phyloP scores from a whole-genome alignment of 2,888 invertebrate species.

The Candidula unifasciata region DNA sequence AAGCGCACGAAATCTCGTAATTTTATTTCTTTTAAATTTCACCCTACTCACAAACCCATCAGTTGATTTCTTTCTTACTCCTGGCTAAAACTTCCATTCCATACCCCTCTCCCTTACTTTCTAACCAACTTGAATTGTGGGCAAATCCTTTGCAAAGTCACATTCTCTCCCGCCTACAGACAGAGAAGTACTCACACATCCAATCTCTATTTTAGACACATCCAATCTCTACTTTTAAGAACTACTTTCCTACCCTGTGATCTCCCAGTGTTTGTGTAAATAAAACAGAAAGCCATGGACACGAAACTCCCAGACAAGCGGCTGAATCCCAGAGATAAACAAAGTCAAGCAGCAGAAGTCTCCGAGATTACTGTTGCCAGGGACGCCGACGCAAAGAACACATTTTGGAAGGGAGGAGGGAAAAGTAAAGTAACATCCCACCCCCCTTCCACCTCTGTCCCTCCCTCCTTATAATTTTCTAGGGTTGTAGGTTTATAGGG shows the following conservation, averaged over 20 bases:
- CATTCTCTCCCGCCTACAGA: background rate
- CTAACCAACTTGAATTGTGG: background rate
- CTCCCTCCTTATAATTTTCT: no score
- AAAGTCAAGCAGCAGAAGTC: background rate
- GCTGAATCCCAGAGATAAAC: conserved; percentile 1
- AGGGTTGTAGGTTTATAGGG: no score
- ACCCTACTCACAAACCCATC: no score
- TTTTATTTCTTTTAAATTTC: background rate
- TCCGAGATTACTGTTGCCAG: background rate
- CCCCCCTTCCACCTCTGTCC: no score
- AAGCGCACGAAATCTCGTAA: background rate
- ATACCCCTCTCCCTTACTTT: background rate
- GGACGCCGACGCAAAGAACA: no score
- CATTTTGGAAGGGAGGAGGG: no score
- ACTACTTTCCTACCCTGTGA: background rate
- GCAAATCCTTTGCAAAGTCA: background rate
- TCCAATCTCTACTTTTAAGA: background rate
- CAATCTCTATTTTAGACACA: background rate
- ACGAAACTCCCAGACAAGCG: background rate
- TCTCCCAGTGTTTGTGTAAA: background rate
- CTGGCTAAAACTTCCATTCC: no score
- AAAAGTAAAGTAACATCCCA: no score
- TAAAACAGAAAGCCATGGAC: background rate
- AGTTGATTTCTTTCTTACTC: no score
- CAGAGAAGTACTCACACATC: background rate